A percentile compares a stretch with the other conserved stretches of the same genome.
These are phyloP conservation scores for Brenthis ino DNA, from an alignment of 2,888 invertebrate genomes.

Conservation along the genomic window DNA sequence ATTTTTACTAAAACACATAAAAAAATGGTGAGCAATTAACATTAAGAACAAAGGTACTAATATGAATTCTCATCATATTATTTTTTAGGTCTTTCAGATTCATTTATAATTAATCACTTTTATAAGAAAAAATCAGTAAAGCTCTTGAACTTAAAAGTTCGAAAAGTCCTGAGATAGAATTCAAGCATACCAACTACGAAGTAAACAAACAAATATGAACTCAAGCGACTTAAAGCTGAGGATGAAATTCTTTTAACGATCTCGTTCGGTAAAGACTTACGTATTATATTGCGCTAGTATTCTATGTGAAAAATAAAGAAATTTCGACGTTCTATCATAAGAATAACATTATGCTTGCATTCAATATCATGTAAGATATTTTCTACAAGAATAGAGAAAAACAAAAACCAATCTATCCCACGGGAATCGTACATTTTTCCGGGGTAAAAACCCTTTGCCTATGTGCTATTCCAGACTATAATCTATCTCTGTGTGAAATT, in stretches of 20 bases:
- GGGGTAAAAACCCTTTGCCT: no score
- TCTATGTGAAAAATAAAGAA: not conserved
- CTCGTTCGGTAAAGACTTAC: constrained; percentile 1
- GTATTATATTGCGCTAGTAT: not conserved
- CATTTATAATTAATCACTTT: constrained; percentile 1
- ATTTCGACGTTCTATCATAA: not conserved
- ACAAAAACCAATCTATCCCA: no score
- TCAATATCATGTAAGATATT: not conserved
- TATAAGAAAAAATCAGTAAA: constrained; percentile 4
- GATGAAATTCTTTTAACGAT: constrained; percentile 13
- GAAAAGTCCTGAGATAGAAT: not conserved
- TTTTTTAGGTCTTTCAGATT: not conserved
- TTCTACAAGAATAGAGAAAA: no score
- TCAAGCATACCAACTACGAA: not conserved
- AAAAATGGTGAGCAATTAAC: no score
- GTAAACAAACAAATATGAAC: constrained; percentile 6
- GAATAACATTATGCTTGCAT: constrained; percentile 1
- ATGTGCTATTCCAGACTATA: no score
- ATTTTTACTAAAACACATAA: no score
- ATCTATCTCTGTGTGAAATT: no score
- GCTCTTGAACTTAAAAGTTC: constrained; percentile 10
- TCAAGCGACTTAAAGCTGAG: not conserved
- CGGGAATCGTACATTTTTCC: no score
- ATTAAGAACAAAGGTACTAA: no score
- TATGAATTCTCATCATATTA: no score